A percentile compares a stretch with the other conserved stretches of the same genome.
Conservation (phyloP, 2,113 vertebrate species). For the Panthera tigris region DNA sequence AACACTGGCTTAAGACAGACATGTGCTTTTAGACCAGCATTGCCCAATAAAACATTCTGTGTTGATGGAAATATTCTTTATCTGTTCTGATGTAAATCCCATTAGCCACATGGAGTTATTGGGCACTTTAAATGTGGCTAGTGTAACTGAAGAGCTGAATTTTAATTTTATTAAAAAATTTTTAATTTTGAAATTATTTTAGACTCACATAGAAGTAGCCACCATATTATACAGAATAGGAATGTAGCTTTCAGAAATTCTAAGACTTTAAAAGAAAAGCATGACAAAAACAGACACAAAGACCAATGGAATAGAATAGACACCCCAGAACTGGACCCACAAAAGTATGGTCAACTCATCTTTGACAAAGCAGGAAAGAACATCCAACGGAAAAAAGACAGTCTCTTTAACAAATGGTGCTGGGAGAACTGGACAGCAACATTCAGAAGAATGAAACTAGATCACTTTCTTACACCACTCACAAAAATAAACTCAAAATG, state of each 20-base stretch:
- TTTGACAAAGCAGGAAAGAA: no score
- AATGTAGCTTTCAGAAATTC: slow-evolving; percentile 24
- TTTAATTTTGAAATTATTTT: slow-evolving; percentile 24
- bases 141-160: neutral
- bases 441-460: no score
- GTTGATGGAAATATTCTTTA: neutral
- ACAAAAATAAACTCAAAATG: no score
- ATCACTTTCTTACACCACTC: no score
- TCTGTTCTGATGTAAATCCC: neutral
- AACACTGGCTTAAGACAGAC: neutral
- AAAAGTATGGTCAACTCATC: no score
- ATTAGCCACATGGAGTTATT: neutral
- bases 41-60: neutral
- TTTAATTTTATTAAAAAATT: neutral
- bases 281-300: no score
- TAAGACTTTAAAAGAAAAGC: slow-evolving; percentile 10
- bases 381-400: no score
- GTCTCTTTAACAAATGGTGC: no score
- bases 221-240: neutral
- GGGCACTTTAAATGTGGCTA: neutral
- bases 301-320: no score
- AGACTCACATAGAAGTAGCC: neutral
- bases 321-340: no score
- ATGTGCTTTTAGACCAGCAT: neutral
- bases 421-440: no score